These are phyloP conservation scores for Pseudocheirus occidentalis DNA, from an alignment of 2,797 vertebrate species.

Conservation along the genomic window DNA sequence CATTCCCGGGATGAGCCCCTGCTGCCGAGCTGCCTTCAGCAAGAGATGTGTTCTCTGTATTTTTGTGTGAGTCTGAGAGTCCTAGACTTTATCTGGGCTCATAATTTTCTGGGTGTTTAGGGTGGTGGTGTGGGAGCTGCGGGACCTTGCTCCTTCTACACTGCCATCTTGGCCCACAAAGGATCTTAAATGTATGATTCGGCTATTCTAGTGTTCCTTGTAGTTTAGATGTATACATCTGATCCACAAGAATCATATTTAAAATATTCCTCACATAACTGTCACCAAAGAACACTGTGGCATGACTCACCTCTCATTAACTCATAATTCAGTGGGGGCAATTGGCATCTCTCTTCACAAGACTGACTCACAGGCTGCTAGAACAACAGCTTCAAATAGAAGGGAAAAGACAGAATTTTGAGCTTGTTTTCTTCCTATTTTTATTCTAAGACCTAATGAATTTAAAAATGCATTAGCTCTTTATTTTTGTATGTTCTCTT, in stretches of 20 bases:
- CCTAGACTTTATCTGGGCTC: too few relatives aligned
- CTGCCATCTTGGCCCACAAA: too few relatives aligned
- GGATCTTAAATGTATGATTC: slow-evolving; percentile 53
- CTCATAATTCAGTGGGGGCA: slow-evolving; percentile 76
- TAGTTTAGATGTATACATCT: slow-evolving; percentile 68
- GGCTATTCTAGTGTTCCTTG: slow-evolving; percentile 59
- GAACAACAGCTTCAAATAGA: slow-evolving; percentile 55
- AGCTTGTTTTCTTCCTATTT: background rate
- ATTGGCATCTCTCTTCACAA: slow-evolving; percentile 81
- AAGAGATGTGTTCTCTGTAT: too few relatives aligned
- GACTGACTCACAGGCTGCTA: slow-evolving; percentile 77
- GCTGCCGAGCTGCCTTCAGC: too few relatives aligned
- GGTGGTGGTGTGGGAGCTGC: too few relatives aligned
- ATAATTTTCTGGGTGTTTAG: too few relatives aligned
- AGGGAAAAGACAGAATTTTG: background rate
- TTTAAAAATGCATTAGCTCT: background rate
- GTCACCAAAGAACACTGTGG: slow-evolving; percentile 78
- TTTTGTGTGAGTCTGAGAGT: too few relatives aligned
- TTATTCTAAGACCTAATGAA: background rate
- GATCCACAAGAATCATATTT: slow-evolving; percentile 72
- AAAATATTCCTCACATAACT: slow-evolving; percentile 75
- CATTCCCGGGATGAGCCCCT: too few relatives aligned
- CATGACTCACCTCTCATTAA: slow-evolving; percentile 82
- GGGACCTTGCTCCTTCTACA: too few relatives aligned
- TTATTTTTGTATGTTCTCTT: background rate